Evolutionary conservation across 1,140 invertebrate genomes (phyloP), one percentile per base, ranked within the genome.

Genomic region (Solenopsis fugax): DNA sequence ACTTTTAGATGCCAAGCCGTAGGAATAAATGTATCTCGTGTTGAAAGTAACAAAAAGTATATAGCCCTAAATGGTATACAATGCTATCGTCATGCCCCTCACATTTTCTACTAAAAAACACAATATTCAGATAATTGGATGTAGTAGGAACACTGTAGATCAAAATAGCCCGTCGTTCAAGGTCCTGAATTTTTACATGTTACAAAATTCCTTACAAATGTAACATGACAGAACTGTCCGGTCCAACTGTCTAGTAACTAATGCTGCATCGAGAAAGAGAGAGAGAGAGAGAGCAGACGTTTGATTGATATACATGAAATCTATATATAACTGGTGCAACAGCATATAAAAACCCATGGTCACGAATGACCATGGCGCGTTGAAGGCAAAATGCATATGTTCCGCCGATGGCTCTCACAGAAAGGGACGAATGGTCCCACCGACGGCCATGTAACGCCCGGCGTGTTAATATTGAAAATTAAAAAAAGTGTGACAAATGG

Each of bases 381-480:
- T 52, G 62, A 71, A 56, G 48, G 64, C 64, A 54, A 81, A 41
- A 41, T 71, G 77, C 21, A 71, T 41, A 24, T 24, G n/a, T 50
- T 41, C 41, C 10, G 21, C 21, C 7, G 3, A 13, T 80, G 62
- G 10, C 64, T 69, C 13, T 24, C 21, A n/a, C 48, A 56, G 48
- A 69, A 41, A 69, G 48, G 21, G 45, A 80, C 6, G 29, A 71
- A 41, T 54, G 2, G 24, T 65, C 2, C 34, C 48, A 69, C 48
- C 48, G 16, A 67, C 48, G 48, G 48, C 18, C 34, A 54, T 13
- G 21, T 71, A 41, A 24, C 62, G 64, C 77, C n/a, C 62, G 48
- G 34, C n/a, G 48, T 41, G 77, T 67, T 80, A 71, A 71, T 71
- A 81, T 24, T 3, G 64, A 41, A 71, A 67, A 54, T 71, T 50